Evolutionary conservation across 2,113 vertebrate species (phyloP), one percentile per base, ranked within the genome.

Genomic region (Onychostruthus taczanowskii): DNA sequence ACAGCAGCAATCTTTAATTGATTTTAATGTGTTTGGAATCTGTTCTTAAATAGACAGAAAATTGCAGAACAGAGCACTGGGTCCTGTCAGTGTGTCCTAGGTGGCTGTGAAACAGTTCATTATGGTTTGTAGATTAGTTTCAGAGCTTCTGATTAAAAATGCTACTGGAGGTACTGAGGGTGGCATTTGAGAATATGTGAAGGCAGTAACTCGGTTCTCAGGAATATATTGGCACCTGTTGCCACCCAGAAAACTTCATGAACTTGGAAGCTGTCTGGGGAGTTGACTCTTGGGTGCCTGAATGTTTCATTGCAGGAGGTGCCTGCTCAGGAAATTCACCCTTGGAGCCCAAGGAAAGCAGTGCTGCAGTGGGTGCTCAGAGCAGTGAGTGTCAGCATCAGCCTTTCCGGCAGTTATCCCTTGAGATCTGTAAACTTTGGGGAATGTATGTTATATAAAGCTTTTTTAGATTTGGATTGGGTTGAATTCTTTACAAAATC

Each of bases 61-160:
- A 94, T 89, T 84, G 69, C 84, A 61, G 46, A 87, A 26, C 33
- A n/a, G 84, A 35, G 64, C 30, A 1, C 19, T 50, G 70, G 27
- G 62, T 58, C 49, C 74, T 87, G n/a, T 37, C 52, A 15, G 58
- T 22, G 52, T 16, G 2, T 73, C 72, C 35, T 39, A 4, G 70
- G 43, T 46, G 82, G 46, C 72, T 85, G 39, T 59, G 59, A 55
- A 86, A 37, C 2, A 8, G 20, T 50, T 94, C 70, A 62, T 95
- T 95, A 70, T 16, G 39, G 26, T 67, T 46, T 85, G 53, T 62
- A 80, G 82, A 93, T 94, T 37, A 85, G 58, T 70, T 94, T 90
- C 87, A 63, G 84, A 83, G 68, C 30, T 82, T 46, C 78, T 95
- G 84, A 91, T 94, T 89, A 76, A 87, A 95, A 58, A 62, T 68